A percentile compares a stretch with the other conserved stretches of the same genome.
phyloP scores from a whole-genome alignment of 2,888 invertebrate species.

The Synanthedon formicaeformis region DNA sequence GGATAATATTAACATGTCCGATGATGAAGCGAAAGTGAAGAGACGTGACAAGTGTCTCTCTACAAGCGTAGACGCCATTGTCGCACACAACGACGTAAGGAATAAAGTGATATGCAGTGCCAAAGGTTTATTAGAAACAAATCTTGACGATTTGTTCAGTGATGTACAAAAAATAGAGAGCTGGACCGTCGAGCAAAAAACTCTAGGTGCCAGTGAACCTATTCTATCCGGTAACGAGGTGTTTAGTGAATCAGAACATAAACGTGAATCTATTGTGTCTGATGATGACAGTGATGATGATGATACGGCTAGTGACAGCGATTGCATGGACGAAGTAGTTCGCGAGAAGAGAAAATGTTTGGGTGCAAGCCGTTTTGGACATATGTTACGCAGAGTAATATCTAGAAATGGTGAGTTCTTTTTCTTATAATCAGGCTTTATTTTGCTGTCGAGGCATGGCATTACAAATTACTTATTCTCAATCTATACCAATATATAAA shows the following conservation, averaged over 20 bases:
- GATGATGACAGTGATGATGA: constrained; percentile 53
- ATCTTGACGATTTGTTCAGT: constrained; percentile 61
- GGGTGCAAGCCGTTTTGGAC: constrained; percentile 59
- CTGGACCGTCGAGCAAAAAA: constrained; percentile 47
- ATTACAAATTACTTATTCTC: too few relatives aligned
- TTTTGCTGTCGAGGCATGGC: neutral
- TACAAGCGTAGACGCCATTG: constrained; percentile 53
- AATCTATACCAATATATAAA: too few relatives aligned
- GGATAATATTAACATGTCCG: constrained; percentile 34
- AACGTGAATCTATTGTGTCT: constrained; percentile 53
- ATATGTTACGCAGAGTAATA: constrained; percentile 54
- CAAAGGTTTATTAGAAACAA: constrained; percentile 69
- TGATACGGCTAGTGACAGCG: constrained; percentile 54
- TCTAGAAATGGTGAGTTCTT: constrained; percentile 58
- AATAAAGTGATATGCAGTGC: constrained; percentile 66
- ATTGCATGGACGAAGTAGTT: constrained; percentile 50
- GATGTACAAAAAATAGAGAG: constrained; percentile 43
- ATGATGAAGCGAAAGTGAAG: constrained; percentile 25
- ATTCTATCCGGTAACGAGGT: constrained; percentile 42
- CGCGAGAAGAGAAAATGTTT: constrained; percentile 56
- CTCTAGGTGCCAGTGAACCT: constrained; percentile 58
- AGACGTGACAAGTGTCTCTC: constrained; percentile 50
- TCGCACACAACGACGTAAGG: constrained; percentile 44
- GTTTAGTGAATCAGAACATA: constrained; percentile 25
- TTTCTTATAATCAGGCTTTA: neutral